These are phyloP conservation scores for Trichacis sp. DNA, from an alignment of 2,888 invertebrate genomes.

Conservation along the genomic window DNA sequence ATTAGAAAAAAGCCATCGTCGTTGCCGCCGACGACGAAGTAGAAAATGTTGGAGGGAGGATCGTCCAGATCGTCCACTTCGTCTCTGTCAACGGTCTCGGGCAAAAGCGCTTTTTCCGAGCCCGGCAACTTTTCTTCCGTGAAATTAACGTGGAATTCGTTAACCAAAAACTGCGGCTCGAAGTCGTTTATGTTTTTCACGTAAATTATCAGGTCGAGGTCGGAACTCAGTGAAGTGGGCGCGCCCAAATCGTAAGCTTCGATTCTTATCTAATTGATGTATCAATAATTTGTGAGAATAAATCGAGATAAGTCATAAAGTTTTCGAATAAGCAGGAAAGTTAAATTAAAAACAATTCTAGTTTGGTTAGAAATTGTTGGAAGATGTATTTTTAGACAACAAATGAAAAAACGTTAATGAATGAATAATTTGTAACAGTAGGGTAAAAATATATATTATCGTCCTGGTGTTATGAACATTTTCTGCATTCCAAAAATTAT, in stretches of 20 bases:
- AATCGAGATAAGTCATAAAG: too few relatives aligned
- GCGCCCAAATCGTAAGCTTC: slow-evolving; percentile 91
- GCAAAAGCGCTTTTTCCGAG: slow-evolving; percentile 77
- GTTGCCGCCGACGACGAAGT: slow-evolving; percentile 90
- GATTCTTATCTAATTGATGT: slow-evolving; percentile 90
- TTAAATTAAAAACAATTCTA: too few relatives aligned
- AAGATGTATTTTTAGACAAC: too few relatives aligned
- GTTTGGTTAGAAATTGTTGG: too few relatives aligned
- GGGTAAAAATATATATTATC: too few relatives aligned
- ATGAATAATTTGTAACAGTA: too few relatives aligned
- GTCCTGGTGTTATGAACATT: too few relatives aligned
- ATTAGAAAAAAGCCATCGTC: slow-evolving; percentile 77
- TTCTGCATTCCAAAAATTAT: too few relatives aligned
- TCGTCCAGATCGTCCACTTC: slow-evolving; percentile 87
- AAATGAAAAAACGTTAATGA: too few relatives aligned
- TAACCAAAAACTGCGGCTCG: slow-evolving; percentile 85
- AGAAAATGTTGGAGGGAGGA: slow-evolving; percentile 88
- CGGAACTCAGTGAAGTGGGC: slow-evolving; percentile 88
- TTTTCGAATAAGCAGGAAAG: too few relatives aligned
- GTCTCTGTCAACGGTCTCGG: slow-evolving; percentile 87
- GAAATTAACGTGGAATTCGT: slow-evolving; percentile 79
- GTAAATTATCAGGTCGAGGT: slow-evolving; percentile 88
- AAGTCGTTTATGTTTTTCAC: slow-evolving; percentile 91
- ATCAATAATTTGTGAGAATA: too few relatives aligned
- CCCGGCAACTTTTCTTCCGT: slow-evolving; percentile 75